Conservation (phyloP, 2,888 invertebrate species). For the Sericinus montela region DNA sequence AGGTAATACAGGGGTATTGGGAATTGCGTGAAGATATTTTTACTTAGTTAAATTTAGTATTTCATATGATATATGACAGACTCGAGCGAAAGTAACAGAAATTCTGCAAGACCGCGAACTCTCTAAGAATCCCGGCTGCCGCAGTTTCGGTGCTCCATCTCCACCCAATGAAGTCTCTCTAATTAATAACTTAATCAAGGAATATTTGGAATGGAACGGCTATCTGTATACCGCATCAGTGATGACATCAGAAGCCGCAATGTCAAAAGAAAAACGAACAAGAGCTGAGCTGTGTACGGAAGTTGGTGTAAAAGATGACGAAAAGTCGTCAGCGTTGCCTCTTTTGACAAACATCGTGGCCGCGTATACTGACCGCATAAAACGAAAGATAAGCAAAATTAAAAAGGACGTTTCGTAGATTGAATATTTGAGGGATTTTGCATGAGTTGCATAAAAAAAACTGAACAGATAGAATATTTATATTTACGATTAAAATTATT, state of each 20-base stretch:
- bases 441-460: too few species aligned
- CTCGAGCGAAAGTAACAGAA: slow-evolving; percentile 59
- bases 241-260: slow-evolving; percentile 68
- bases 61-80: slow-evolving; percentile 45
- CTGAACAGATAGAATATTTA: too few species aligned
- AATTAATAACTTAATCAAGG: slow-evolving; percentile 82
- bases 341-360: slow-evolving; percentile 75
- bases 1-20: too few species aligned
- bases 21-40: too few species aligned
- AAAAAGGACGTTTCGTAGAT: slow-evolving; percentile 31
- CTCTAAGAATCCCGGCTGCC: slow-evolving; percentile 28
- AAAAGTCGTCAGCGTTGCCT: slow-evolving; percentile 70
- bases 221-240: slow-evolving; percentile 82
- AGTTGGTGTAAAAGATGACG: slow-evolving; percentile 75
- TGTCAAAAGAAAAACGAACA: slow-evolving; percentile 44
- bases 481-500: too few species aligned
- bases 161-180: slow-evolving; percentile 62
- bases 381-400: slow-evolving; percentile 58
- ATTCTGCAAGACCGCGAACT: slow-evolving; percentile 50
- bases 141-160: slow-evolving; percentile 37
- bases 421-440: too few species aligned
- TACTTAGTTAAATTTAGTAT: background rate
- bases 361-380: slow-evolving; percentile 71
- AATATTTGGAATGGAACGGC: slow-evolving; percentile 85
- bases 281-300: slow-evolving; percentile 53